These are phyloP conservation scores for Nudaria mundana DNA, from an alignment of 2,888 invertebrate genomes.

Conservation along the genomic window DNA sequence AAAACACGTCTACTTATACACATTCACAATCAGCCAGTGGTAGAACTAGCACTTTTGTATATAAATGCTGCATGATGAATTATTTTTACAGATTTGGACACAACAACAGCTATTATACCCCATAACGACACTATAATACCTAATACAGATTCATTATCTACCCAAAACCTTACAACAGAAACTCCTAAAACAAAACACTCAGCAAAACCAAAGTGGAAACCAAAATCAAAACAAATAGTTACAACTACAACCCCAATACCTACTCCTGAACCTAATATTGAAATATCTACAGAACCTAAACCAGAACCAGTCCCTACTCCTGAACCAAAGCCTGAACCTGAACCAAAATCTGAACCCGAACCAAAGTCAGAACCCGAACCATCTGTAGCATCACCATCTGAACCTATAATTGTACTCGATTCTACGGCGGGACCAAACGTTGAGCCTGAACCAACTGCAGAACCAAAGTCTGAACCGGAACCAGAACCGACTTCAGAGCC, in stretches of 20 bases:
- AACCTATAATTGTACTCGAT: slow-evolving; percentile 42
- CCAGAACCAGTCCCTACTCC: slow-evolving; percentile 31
- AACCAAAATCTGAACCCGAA: slow-evolving; percentile 30
- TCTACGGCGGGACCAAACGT: slow-evolving; percentile 47
- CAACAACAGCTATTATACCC: slow-evolving; percentile 54
- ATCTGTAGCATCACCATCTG: slow-evolving; percentile 40
- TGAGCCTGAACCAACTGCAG: slow-evolving; percentile 28
- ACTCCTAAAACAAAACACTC: slow-evolving; percentile 25
- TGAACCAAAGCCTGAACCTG: slow-evolving; percentile 45
- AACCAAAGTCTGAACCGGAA: slow-evolving; percentile 26
- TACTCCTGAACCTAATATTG: slow-evolving; percentile 47
- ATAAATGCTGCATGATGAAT: slow-evolving; percentile 67
- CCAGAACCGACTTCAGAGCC: slow-evolving; percentile 10
- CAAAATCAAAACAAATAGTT: slow-evolving; percentile 50
- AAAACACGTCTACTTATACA: no score
- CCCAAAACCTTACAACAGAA: slow-evolving; percentile 11
- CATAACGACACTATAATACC: slow-evolving; percentile 35
- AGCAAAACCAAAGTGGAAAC: slow-evolving; percentile 47
- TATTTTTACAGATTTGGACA: slow-evolving; percentile 74
- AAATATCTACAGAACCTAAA: slow-evolving; percentile 39
- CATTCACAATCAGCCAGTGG: slow-evolving; percentile 20
- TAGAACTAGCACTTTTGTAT: slow-evolving; percentile 40
- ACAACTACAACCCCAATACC: slow-evolving; percentile 53
- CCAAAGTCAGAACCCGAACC: slow-evolving; percentile 22
- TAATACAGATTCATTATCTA: slow-evolving; percentile 35